phyloP scores from a whole-genome alignment of 2,797 vertebrate species.

The Serranus cabrilla region DNA sequence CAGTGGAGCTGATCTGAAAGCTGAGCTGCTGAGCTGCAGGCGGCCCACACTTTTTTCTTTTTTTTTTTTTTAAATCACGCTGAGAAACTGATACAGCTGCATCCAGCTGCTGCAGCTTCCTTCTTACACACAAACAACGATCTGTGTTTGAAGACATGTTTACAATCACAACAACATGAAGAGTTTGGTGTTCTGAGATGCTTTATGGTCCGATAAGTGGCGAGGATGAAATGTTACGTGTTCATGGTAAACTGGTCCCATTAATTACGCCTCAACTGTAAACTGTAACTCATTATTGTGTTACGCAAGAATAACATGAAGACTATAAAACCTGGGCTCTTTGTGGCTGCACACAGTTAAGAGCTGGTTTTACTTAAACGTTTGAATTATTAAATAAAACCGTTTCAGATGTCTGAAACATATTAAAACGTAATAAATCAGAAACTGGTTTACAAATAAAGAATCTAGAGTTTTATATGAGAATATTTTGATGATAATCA shows the following conservation, averaged over 20 bases:
- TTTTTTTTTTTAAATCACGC: constrained; percentile 7
- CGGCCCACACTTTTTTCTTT: constrained; percentile 38
- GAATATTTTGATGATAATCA: too few relatives aligned
- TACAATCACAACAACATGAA: not conserved
- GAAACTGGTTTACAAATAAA: too few relatives aligned
- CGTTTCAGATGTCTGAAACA: not conserved
- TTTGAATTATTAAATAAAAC: not conserved
- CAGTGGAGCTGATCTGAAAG: constrained; percentile 70
- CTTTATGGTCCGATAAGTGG: not conserved
- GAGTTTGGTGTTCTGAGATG: not conserved
- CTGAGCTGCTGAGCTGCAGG: constrained; percentile 50
- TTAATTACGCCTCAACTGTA: not conserved
- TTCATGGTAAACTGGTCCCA: not conserved
- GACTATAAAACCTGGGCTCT: not conserved
- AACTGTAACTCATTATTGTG: not conserved
- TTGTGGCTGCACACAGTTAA: not conserved
- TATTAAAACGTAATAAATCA: not conserved
- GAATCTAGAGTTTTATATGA: too few relatives aligned
- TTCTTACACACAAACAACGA: constrained; percentile 8
- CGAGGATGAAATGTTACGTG: not conserved
- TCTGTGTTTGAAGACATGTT: not conserved
- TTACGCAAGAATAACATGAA: not conserved
- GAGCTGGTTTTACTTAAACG: not conserved
- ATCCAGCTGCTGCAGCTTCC: constrained; percentile 43
- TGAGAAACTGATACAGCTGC: constrained; percentile 58